phyloP scores from a whole-genome alignment of 2,113 vertebrate species.

The Thryonomys swinderianus region DNA sequence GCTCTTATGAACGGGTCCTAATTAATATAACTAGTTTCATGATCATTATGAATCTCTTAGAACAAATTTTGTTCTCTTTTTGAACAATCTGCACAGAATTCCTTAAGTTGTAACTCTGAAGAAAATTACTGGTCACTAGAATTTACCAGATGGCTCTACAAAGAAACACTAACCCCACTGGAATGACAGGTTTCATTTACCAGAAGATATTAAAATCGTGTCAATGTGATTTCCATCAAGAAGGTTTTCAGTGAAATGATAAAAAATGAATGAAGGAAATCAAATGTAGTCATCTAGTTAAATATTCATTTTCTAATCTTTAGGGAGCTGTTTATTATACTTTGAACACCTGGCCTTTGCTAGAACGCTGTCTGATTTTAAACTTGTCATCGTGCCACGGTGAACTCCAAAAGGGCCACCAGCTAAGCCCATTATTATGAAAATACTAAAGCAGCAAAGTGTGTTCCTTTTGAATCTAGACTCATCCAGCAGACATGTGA shows the following conservation, averaged over 20 bases:
- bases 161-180: constrained; percentile 65
- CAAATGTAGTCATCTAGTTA: constrained; percentile 86
- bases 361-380: constrained; percentile 70
- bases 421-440: constrained; percentile 28
- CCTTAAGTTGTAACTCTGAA: constrained; percentile 65
- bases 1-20: constrained; percentile 41
- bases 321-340: constrained; percentile 82
- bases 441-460: constrained; percentile 47
- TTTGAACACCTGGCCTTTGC: constrained; percentile 78
- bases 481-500: background rate
- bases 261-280: constrained; percentile 88
- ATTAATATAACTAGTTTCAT: constrained; percentile 75
- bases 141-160: constrained; percentile 65
- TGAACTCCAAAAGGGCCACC: constrained; percentile 57
- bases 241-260: constrained; percentile 84
- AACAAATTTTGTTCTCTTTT: constrained; percentile 50
- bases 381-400: constrained; percentile 57
- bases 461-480: background rate
- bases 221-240: constrained; percentile 85
- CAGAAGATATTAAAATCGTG: constrained; percentile 83
- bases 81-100: constrained; percentile 64
- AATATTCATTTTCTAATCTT: constrained; percentile 88
- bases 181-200: constrained; percentile 82
- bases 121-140: constrained; percentile 70
- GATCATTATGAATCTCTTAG: constrained; percentile 76